Evolutionary conservation across 2,797 vertebrate genomes (phyloP), one percentile per base, ranked within the genome.

Genomic region (Acomys russatus): DNA sequence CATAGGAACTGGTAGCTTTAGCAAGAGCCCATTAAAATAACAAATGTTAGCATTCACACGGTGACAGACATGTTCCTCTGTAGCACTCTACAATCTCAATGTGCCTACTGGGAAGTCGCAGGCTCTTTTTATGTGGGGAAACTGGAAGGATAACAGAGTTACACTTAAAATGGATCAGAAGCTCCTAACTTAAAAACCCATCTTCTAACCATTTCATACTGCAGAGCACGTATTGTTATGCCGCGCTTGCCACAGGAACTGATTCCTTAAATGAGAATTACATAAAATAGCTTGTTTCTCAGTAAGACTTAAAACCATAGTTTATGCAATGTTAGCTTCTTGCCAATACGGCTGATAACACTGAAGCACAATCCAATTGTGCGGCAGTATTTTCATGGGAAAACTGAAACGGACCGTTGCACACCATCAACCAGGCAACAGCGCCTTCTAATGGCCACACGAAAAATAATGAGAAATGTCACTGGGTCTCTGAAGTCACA

Each of bases 371-470:
- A 91, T 91, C 49, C 61, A 73, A 64, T 49, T 63, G 85, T 74
- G 49, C 17, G 70, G 76, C 89, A 4, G 49, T 89, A 68, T 96
- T 94, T 87, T 74, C 68, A 59, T 35, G 30, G 56, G 85, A 56
- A 96, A 95, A 96, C 0, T 23, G 54, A 97, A 96, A 14, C 80
- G 14, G 87, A 44, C 61, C 64, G 54, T 86, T 84, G 54, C 49
- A 59, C 12, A 22, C 38, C 63, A 66, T 54, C 88, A 35, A 71
- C 74, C 90, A 88, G 93, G 90, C 96, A 95, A 97, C 70, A 97
- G 96, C 59, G 95, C 96, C 12, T 94, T 86, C 97, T 97, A 97
- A 97, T 96, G 97, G 96, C 61, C 95, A 97, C 80, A 94, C 17
- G 28, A 92, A 5, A 9, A 33, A 44, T 74, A 73, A 68, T 63